Evolutionary conservation across 1,140 invertebrate species (phyloP).

Genomic region (Hyphantria cunea): DNA sequence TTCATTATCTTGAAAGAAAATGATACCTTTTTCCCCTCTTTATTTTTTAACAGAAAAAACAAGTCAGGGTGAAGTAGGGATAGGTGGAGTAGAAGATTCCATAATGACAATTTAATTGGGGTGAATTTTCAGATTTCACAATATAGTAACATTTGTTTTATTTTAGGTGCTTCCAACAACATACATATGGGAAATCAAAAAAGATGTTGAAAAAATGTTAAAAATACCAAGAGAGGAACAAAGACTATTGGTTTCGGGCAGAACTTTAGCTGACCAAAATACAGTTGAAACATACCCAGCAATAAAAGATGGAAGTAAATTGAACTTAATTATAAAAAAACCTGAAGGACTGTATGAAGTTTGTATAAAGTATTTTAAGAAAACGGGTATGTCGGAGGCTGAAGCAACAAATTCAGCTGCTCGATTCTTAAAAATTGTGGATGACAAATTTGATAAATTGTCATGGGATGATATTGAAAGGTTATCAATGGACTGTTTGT

Average conservation of each 20-base stretch:
- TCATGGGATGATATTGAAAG: slow-evolving; percentile 75
- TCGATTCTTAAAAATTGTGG: slow-evolving; percentile 47
- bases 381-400: slow-evolving; percentile 57
- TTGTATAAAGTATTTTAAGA: slow-evolving; percentile 63
- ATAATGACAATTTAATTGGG: no score
- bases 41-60: no score
- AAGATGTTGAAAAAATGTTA: slow-evolving; percentile 52
- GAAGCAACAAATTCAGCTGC: slow-evolving; percentile 54
- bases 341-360: slow-evolving; percentile 61
- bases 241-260: slow-evolving; percentile 61
- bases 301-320: slow-evolving; percentile 72
- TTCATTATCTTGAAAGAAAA: no score
- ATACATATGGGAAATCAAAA: slow-evolving; percentile 68
- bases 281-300: slow-evolving; percentile 57
- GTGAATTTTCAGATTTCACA: not conserved
- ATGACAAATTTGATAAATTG: slow-evolving; percentile 66
- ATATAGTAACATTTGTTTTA: slow-evolving; percentile 10
- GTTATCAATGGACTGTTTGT: slow-evolving; percentile 48
- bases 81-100: no score
- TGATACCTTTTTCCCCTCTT: no score
- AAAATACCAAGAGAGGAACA: slow-evolving; percentile 62
- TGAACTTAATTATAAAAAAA: slow-evolving; percentile 70
- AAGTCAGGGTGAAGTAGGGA: no score
- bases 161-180: slow-evolving; percentile 64
- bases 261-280: slow-evolving; percentile 64